These are phyloP conservation scores for Ichneumoninae sp. DNA, from an alignment of 2,888 invertebrate species.

Conservation along the genomic window DNA sequence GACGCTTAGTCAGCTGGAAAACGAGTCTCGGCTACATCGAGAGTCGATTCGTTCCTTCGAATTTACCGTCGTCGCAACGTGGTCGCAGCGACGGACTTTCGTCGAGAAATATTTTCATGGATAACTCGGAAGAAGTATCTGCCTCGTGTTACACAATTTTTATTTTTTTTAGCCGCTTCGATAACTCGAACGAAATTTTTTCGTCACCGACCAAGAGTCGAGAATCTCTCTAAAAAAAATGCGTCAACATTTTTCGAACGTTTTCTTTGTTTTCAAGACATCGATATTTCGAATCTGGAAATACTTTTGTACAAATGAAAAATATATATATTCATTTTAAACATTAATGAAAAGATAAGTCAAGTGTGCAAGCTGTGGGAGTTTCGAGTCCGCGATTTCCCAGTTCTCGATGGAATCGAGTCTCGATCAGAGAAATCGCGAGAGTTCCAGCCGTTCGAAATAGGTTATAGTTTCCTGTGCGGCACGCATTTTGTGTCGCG, in stretches of 20 bases:
- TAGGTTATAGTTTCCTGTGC: conserved; percentile 51
- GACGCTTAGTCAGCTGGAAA: conserved; percentile 2
- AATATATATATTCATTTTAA: not conserved
- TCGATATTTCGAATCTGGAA: not conserved
- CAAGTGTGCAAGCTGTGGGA: not conserved
- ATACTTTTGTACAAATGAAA: not conserved
- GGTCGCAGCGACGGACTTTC: too few species aligned
- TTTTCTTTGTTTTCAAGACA: too few species aligned
- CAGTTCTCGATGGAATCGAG: conserved; percentile 10
- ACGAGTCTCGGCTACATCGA: not conserved
- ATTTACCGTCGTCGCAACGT: not conserved
- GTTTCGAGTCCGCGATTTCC: not conserved
- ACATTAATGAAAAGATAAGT: not conserved
- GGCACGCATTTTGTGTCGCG: conserved; percentile 33
- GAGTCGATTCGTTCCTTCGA: not conserved
- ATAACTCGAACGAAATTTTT: not conserved
- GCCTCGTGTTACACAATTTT: not conserved
- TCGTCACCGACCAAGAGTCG: not conserved
- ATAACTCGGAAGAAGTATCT: not conserved
- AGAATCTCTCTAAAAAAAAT: not conserved
- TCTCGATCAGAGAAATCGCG: conserved; percentile 54
- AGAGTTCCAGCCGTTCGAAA: conserved; percentile 33
- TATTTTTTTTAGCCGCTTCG: too few species aligned
- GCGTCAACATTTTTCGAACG: not conserved
- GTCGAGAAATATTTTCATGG: not conserved